phyloP scores from a whole-genome alignment of 2,113 vertebrate genomes.

The Cnemophilus loriae region DNA sequence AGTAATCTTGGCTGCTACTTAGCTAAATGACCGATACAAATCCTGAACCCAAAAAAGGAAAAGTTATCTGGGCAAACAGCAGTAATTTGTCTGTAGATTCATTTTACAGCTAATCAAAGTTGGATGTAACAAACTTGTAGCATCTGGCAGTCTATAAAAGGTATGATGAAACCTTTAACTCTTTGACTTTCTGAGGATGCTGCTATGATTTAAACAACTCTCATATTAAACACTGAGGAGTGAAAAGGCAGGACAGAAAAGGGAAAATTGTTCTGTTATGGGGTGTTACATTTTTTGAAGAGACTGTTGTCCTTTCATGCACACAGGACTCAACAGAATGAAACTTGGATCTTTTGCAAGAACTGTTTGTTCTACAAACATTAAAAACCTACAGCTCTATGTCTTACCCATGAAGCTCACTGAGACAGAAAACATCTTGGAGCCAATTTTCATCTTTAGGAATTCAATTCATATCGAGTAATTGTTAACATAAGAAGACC shows the following conservation, averaged over 20 bases:
- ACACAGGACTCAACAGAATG: background rate
- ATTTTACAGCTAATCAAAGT: slow-evolving; percentile 54
- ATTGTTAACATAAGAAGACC: background rate
- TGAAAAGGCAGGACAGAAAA: background rate
- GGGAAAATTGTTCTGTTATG: background rate
- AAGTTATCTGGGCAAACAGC: background rate
- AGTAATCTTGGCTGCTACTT: background rate
- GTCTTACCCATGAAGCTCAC: background rate
- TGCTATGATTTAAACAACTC: slow-evolving; percentile 16
- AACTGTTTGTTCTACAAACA: background rate
- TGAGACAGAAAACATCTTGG: background rate
- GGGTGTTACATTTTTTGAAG: background rate
- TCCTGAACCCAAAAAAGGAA: background rate
- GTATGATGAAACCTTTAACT: slow-evolving; percentile 34
- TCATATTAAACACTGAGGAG: background rate
- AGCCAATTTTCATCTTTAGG: background rate
- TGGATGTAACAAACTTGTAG: slow-evolving; percentile 31
- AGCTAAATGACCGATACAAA: slow-evolving; percentile 15
- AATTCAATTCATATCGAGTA: background rate
- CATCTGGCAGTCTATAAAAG: slow-evolving; percentile 49
- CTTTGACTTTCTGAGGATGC: slow-evolving; percentile 17
- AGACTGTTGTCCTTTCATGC: background rate
- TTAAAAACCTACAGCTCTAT: background rate
- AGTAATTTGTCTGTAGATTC: slow-evolving; percentile 29
- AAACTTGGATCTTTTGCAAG: background rate